Percentiles rank a stretch among this genome's conserved stretches.
Evolutionary conservation across 2,888 invertebrate genomes (phyloP).

Genomic region (Cordilura impudica): DNA sequence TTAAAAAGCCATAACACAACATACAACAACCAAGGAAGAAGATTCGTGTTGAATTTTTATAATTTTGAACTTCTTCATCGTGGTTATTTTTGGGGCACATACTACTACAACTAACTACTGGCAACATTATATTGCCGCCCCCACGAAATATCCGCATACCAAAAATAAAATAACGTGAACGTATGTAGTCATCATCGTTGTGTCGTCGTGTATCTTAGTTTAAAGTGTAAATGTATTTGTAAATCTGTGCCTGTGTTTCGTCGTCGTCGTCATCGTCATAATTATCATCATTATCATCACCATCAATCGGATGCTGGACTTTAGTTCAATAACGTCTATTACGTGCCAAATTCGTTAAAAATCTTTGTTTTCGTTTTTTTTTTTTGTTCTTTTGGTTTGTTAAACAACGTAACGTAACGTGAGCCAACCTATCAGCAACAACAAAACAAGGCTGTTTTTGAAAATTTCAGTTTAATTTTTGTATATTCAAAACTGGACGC

Average conservation of each 20-base stretch:
- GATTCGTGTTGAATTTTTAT: conserved; percentile 59
- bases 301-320: conserved; percentile 62
- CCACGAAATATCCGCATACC: conserved; percentile 2
- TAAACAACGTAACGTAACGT: conserved; percentile 41
- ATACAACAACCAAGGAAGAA: conserved; percentile 52
- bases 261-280: conserved; percentile 42
- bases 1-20: conserved; percentile 48
- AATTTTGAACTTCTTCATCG: conserved; percentile 10
- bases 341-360: conserved; percentile 58
- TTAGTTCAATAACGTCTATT: conserved; percentile 60
- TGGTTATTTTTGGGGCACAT: not conserved
- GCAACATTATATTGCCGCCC: conserved; percentile 59
- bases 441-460: conserved; percentile 36
- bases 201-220: conserved; percentile 61
- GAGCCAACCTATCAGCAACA: conserved; percentile 18
- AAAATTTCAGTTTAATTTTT: not conserved
- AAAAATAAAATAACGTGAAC: conserved; percentile 19
- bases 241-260: conserved; percentile 27
- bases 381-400: too few species aligned
- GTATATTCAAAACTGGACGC: conserved; percentile 57
- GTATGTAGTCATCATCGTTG: not conserved
- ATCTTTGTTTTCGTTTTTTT: conserved; percentile 21
- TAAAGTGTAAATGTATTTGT: conserved; percentile 48
- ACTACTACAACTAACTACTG: not conserved
- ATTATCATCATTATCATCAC: conserved; percentile 9